Evolutionary conservation across 2,888 invertebrate genomes (phyloP).

Genomic region (Noctuana brunneofusca): DNA sequence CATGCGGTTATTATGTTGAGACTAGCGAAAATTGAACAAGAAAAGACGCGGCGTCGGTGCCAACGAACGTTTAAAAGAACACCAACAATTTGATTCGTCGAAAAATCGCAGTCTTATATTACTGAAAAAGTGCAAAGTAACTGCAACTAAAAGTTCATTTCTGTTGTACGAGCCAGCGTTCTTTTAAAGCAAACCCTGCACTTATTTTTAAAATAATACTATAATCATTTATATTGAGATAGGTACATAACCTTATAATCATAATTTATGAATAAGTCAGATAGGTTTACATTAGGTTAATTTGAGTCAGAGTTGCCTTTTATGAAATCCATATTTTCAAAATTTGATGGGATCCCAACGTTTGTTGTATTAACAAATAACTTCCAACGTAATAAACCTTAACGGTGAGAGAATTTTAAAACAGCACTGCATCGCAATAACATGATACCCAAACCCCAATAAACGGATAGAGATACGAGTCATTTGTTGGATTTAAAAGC

Average conservation of each 20-base stretch:
- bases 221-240: no score
- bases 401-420: slow-evolving; percentile 18
- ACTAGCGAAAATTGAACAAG: slow-evolving; percentile 75
- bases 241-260: no score
- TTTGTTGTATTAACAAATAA: no score
- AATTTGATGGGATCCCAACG: no score
- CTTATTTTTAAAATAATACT: no score
- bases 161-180: not conserved
- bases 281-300: not conserved
- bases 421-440: slow-evolving; percentile 36
- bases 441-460: slow-evolving; percentile 38
- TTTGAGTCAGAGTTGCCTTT: no score
- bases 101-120: slow-evolving; percentile 16
- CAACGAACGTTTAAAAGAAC: slow-evolving; percentile 42
- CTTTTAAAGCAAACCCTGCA: not conserved
- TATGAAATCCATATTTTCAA: no score
- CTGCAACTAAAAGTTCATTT: not conserved
- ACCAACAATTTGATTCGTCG: slow-evolving; percentile 39
- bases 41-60: slow-evolving; percentile 64
- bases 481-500: slow-evolving; percentile 70
- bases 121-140: not conserved
- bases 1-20: slow-evolving; percentile 80
- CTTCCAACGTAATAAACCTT: not conserved
- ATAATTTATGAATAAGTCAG: no score
- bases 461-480: slow-evolving; percentile 51